These are phyloP conservation scores for Choloepus hoffmanni DNA, from an alignment of 2,113 vertebrate genomes.

Conservation along the genomic window DNA sequence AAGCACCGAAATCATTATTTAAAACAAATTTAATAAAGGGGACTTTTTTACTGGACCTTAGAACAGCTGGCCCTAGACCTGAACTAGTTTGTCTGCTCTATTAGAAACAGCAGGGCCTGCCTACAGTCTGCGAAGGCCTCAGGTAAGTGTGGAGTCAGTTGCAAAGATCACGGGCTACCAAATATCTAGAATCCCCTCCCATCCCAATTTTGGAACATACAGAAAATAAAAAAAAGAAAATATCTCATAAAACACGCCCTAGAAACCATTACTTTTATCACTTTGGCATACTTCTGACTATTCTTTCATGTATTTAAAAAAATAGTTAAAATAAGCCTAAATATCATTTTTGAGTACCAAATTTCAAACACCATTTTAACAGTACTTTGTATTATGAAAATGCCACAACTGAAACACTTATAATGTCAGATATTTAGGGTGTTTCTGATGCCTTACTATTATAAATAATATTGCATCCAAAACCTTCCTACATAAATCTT, in stretches of 20 bases:
- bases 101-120: not conserved
- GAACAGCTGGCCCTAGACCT: not conserved
- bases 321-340: not conserved
- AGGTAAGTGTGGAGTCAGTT: not conserved
- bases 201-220: not conserved
- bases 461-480: slow-evolving; percentile 2
- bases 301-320: not conserved
- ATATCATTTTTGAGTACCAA: not conserved
- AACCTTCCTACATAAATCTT: not conserved
- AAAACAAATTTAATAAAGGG: not conserved
- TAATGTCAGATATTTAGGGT: not conserved
- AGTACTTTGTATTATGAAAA: slow-evolving; percentile 7
- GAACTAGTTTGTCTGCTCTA: not conserved
- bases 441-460: not conserved
- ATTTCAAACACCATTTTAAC: slow-evolving; percentile 11
- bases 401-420: not conserved
- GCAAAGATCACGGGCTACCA: not conserved
- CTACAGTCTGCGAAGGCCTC: not conserved
- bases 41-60: not conserved
- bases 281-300: not conserved
- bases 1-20: slow-evolving; percentile 49
- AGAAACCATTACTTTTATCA: not conserved
- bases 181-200: not conserved
- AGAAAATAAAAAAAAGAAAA: slow-evolving; percentile 13
- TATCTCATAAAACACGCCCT: slow-evolving; percentile 6